These are phyloP conservation scores for Macrosiphum euphorbiae DNA, from an alignment of 2,888 invertebrate genomes.

Conservation along the genomic window DNA sequence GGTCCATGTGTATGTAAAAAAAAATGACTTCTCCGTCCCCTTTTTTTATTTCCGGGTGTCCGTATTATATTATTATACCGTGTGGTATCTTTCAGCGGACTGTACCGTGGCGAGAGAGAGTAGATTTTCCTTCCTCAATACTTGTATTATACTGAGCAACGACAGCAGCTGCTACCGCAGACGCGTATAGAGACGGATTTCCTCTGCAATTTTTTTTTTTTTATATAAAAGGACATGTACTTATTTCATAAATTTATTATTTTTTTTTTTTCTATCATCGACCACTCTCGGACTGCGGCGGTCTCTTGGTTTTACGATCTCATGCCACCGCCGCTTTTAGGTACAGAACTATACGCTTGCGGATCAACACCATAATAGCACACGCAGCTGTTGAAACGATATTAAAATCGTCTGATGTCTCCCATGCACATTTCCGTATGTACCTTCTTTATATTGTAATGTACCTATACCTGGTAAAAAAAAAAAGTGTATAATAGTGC, in stretches of 20 bases:
- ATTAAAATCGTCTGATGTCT: background rate
- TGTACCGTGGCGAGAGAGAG: conserved; percentile 14
- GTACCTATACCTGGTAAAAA: background rate
- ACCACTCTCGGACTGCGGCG: background rate
- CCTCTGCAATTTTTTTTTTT: background rate
- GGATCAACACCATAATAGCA: background rate
- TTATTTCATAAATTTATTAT: conserved; percentile 13
- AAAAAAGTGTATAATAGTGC: too few relatives aligned
- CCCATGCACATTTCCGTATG: background rate
- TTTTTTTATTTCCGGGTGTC: conserved; percentile 41
- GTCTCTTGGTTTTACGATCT: background rate
- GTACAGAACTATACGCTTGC: background rate
- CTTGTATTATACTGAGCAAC: background rate
- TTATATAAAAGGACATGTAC: background rate
- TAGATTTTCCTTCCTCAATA: conserved; percentile 7
- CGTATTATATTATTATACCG: conserved; percentile 2
- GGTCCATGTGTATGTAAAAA: background rate
- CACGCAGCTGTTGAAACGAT: background rate
- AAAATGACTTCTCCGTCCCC: background rate
- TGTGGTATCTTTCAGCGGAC: background rate
- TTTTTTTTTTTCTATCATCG: background rate
- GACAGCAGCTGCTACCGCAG: conserved; percentile 12
- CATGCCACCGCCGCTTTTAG: background rate
- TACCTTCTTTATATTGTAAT: background rate
- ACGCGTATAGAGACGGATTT: conserved; percentile 3